These are phyloP conservation scores for Steatornis caripensis DNA, from an alignment of 2,113 vertebrate species.

Conservation along the genomic window DNA sequence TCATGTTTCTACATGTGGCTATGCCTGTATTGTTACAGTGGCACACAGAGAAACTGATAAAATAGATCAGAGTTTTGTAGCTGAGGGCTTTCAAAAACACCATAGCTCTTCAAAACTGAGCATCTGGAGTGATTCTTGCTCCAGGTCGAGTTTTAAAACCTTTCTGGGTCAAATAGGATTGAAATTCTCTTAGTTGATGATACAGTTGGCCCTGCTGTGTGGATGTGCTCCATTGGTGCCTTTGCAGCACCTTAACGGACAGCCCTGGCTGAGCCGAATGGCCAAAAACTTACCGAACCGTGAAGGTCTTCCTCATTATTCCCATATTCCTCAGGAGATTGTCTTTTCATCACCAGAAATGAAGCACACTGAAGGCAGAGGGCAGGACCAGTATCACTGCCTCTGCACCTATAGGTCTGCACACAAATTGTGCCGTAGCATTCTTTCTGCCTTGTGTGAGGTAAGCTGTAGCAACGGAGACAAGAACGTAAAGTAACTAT, in stretches of 20 bases:
- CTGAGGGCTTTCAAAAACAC: background rate
- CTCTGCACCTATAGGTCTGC: background rate
- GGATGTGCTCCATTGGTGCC: background rate
- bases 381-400: background rate
- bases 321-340: background rate
- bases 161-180: background rate
- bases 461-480: background rate
- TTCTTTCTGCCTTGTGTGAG: background rate
- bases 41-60: background rate
- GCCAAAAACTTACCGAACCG: background rate
- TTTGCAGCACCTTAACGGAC: background rate
- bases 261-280: background rate
- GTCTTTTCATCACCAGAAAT: background rate
- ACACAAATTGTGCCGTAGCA: background rate
- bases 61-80: background rate
- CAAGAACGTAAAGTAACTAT: background rate
- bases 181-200: background rate
- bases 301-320: background rate
- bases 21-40: background rate
- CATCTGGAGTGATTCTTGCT: background rate
- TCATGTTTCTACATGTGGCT: background rate
- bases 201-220: background rate
- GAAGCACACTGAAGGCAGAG: background rate
- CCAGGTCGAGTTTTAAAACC: background rate
- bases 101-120: background rate